These are phyloP conservation scores for Drosophila oshimai DNA, from an alignment of 1,140 invertebrate species.

Conservation along the genomic window DNA sequence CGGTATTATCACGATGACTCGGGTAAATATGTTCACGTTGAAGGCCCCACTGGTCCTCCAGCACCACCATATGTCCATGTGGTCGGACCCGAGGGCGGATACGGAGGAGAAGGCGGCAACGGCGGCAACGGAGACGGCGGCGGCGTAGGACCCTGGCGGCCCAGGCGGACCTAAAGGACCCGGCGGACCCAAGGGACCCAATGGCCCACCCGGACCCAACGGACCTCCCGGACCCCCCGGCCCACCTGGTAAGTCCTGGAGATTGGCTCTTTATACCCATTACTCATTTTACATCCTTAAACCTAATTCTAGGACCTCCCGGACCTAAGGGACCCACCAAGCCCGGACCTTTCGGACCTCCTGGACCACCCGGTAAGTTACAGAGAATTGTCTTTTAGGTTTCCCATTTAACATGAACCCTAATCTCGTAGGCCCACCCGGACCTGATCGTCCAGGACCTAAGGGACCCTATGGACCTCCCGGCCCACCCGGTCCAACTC, in stretches of 20 bases:
- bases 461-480: slow-evolving; percentile 55
- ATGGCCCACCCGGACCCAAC: slow-evolving; percentile 64
- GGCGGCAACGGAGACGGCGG: slow-evolving; percentile 68
- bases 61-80: slow-evolving; percentile 83
- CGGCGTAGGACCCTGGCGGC: slow-evolving; percentile 67
- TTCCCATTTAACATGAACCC: neutral
- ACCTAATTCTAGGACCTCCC: slow-evolving; percentile 53
- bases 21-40: slow-evolving; percentile 83
- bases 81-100: slow-evolving; percentile 80
- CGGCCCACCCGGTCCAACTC: slow-evolving; percentile 46
- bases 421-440: slow-evolving; percentile 19
- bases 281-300: neutral
- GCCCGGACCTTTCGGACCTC: slow-evolving; percentile 67
- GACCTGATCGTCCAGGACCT: slow-evolving; percentile 39
- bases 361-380: slow-evolving; percentile 47
- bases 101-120: slow-evolving; percentile 61
- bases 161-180: slow-evolving; percentile 74
- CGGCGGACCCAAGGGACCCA: slow-evolving; percentile 59
- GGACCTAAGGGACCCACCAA: slow-evolving; percentile 56
- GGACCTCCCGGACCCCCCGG: slow-evolving; percentile 78
- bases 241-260: slow-evolving; percentile 53
- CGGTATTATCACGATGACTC: slow-evolving; percentile 84
- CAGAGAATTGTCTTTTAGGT: neutral
- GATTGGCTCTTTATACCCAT: neutral
- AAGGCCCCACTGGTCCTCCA: slow-evolving; percentile 83